phyloP scores from a whole-genome alignment of 1,140 invertebrate species.

The Melanaphis sacchari region DNA sequence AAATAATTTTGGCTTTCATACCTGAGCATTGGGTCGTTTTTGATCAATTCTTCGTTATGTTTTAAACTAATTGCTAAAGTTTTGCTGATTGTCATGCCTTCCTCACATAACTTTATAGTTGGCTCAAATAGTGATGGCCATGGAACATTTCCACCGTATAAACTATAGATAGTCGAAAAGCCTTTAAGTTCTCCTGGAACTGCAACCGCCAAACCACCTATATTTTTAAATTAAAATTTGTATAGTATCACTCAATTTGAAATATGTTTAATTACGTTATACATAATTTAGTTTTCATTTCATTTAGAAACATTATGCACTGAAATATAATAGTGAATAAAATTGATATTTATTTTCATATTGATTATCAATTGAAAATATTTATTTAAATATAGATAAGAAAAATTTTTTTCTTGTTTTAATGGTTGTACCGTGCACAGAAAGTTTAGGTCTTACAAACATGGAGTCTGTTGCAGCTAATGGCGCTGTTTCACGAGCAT shows the following conservation, averaged over 20 bases:
- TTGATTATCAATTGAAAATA: no score
- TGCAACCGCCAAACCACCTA: constrained; percentile 79
- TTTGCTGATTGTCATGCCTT: constrained; percentile 74
- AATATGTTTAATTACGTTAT: neutral
- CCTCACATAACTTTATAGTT: constrained; percentile 76
- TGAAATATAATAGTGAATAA: neutral
- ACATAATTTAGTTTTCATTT: neutral
- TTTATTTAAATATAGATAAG: no score
- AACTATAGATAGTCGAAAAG: constrained; percentile 79
- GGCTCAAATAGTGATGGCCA: constrained; percentile 85
- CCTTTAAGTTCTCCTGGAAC: constrained; percentile 91
- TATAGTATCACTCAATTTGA: neutral
- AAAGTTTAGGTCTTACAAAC: constrained; percentile 67
- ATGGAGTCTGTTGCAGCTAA: constrained; percentile 68
- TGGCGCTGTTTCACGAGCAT: constrained; percentile 78
- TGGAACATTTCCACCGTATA: constrained; percentile 73
- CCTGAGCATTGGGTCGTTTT: constrained; percentile 47
- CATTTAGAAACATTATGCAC: neutral
- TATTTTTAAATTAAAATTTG: neutral
- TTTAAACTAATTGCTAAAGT: constrained; percentile 65
- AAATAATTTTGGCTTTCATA: constrained; percentile 5
- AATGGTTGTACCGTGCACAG: constrained; percentile 65
- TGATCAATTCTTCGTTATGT: constrained; percentile 57
- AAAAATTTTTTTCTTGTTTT: neutral
- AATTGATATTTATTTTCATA: neutral